These are phyloP conservation scores for Percopsis omiscomaycus DNA, from an alignment of 2,797 vertebrate species.

Conservation along the genomic window DNA sequence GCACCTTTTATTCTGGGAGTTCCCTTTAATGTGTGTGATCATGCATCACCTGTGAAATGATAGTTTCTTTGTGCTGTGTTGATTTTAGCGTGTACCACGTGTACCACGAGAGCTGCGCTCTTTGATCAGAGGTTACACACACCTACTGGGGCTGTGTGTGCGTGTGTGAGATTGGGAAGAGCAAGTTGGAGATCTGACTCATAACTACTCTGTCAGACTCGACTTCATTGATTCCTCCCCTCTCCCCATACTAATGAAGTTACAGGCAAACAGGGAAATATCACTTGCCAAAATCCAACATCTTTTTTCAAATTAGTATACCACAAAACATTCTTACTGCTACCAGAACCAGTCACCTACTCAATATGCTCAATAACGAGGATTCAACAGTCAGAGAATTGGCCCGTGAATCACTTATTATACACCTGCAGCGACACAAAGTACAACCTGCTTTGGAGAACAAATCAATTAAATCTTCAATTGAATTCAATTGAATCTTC, in stretches of 20 bases:
- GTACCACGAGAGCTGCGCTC: conserved; percentile 27
- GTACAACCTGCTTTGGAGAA: not conserved
- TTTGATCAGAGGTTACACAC: conserved; percentile 45
- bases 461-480: too few species aligned
- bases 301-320: too few species aligned
- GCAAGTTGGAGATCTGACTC: too few species aligned
- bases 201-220: too few species aligned
- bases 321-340: not conserved
- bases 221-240: too few species aligned
- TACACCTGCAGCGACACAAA: not conserved
- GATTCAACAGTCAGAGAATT: not conserved
- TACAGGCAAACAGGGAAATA: too few species aligned
- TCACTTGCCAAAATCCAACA: not conserved
- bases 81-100: conserved; percentile 46
- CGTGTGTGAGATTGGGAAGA: conserved; percentile 9
- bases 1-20: conserved; percentile 25
- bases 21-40: conserved; percentile 62
- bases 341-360: not conserved
- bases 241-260: too few species aligned
- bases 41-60: conserved; percentile 51
- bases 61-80: conserved; percentile 34
- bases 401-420: not conserved
- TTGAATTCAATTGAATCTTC: too few species aligned
- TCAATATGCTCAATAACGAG: not conserved
- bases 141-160: not conserved